Conservation (phyloP, 2,888 invertebrate genomes). For the Platypus cylindrus region DNA sequence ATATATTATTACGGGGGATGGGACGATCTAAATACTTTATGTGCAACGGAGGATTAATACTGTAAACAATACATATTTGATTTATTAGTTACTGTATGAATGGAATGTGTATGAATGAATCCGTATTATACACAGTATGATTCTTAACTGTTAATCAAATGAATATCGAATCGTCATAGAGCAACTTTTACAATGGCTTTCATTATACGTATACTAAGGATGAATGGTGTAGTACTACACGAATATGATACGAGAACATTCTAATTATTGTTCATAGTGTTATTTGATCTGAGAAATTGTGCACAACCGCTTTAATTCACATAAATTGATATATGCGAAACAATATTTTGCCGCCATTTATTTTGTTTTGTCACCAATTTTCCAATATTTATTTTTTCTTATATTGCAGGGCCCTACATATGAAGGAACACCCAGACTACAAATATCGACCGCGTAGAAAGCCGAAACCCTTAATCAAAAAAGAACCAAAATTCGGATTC, state of each 20-base stretch:
- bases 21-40: slow-evolving; percentile 13
- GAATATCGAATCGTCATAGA: too few relatives aligned
- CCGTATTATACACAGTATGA: too few relatives aligned
- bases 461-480: slow-evolving; percentile 73
- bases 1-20: slow-evolving; percentile 5
- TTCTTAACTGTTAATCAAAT: too few relatives aligned
- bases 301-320: too few relatives aligned
- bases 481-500: slow-evolving; percentile 63
- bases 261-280: too few relatives aligned
- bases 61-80: slow-evolving; percentile 14
- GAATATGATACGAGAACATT: too few relatives aligned
- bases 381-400: slow-evolving; percentile 3
- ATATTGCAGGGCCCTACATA: slow-evolving; percentile 68
- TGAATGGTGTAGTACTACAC: too few relatives aligned
- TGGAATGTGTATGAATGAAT: too few relatives aligned
- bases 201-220: too few relatives aligned
- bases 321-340: slow-evolving; percentile 1
- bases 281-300: not conserved
- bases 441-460: slow-evolving; percentile 80
- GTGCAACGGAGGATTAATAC: slow-evolving; percentile 11
- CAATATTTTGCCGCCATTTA: not conserved
- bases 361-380: not conserved
- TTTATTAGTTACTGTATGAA: too few relatives aligned
- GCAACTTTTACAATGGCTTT: too few relatives aligned
- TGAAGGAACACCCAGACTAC: slow-evolving; percentile 90